Percentiles rank a stretch among this genome's conserved stretches.
Conservation (phyloP, 2,888 invertebrate species). For the Drosophila neutralis region DNA sequence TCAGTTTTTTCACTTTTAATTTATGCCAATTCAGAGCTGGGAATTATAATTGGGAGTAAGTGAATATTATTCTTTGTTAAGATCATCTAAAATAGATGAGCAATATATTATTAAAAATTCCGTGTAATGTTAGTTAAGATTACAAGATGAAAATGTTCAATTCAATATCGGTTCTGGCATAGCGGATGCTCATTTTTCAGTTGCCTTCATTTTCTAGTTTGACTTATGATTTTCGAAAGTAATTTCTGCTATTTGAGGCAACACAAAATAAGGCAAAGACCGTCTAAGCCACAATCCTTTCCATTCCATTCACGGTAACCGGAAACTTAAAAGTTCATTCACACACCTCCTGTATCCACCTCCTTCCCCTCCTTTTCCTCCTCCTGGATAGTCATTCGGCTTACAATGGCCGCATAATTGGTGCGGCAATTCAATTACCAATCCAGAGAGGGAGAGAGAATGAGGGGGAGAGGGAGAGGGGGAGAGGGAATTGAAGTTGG, state of each 20-base stretch:
- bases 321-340: slow-evolving; percentile 65
- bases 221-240: background rate
- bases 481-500: background rate
- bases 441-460: background rate
- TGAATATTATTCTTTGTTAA: background rate
- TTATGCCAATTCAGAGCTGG: background rate
- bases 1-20: background rate
- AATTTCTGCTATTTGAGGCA: background rate
- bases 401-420: slow-evolving; percentile 62
- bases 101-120: background rate
- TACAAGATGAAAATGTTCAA: background rate
- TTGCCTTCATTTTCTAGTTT: background rate
- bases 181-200: background rate
- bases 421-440: slow-evolving; percentile 71
- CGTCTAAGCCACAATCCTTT: background rate
- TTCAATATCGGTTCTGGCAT: too few species aligned
- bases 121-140: background rate
- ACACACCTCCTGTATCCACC: slow-evolving; percentile 16
- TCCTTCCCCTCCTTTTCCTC: too few species aligned
- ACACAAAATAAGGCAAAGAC: background rate
- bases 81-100: background rate
- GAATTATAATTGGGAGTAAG: background rate
- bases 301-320: slow-evolving; percentile 21
- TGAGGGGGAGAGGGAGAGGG: too few species aligned
- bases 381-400: background rate